Conservation (phyloP, 1,140 invertebrate species). For the Leptopilina boulardi region DNA sequence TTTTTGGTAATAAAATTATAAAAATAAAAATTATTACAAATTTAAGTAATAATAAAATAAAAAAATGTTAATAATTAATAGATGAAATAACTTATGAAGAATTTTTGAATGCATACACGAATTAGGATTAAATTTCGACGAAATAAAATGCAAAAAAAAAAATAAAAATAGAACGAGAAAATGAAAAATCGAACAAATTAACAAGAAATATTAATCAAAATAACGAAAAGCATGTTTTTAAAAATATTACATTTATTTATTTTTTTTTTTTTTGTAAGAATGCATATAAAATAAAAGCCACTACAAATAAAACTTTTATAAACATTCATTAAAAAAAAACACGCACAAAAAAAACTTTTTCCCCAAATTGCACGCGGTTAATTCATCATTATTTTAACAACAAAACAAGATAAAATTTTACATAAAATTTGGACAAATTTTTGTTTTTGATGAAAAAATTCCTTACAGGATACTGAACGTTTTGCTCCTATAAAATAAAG, state of each 20-base stretch:
- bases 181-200: no score
- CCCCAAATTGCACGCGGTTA: conserved; percentile 9
- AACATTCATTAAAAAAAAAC: conserved; percentile 15
- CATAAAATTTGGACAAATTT: conserved; percentile 36
- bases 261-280: conserved; percentile 10
- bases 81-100: no score
- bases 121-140: no score
- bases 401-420: conserved; percentile 37
- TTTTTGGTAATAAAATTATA: no score
- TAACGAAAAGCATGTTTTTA: background rate
- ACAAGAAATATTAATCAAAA: background rate
- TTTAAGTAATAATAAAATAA: no score
- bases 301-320: conserved; percentile 38
- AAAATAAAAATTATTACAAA: no score
- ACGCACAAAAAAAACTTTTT: background rate
- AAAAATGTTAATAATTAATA: no score
- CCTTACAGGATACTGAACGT: conserved; percentile 70
- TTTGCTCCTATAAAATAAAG: conserved; percentile 69
- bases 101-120: no score
- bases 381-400: conserved; percentile 27
- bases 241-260: no score
- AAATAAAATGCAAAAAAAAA: no score
- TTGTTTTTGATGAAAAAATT: conserved; percentile 55
- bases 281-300: background rate
- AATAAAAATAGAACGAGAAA: no score